Evolutionary conservation across 2,888 invertebrate genomes (phyloP).

Genomic region (Noctuana brunneofusca): DNA sequence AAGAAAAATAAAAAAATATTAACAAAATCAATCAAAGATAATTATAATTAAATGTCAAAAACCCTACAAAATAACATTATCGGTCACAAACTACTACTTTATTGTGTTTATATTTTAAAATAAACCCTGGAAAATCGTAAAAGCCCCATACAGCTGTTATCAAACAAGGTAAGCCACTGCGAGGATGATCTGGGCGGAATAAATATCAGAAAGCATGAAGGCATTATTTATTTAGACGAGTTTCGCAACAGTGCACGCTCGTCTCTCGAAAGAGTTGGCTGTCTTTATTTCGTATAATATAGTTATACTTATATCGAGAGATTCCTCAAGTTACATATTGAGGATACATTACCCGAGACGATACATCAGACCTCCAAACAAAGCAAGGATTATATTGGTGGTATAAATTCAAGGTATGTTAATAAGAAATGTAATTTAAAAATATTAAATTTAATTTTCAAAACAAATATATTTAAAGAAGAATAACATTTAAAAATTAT

Average conservation of each 20-base stretch:
- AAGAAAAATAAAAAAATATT: too few relatives aligned
- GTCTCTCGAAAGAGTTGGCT: slow-evolving; percentile 53
- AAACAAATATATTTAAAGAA: too few relatives aligned
- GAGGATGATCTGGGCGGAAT: slow-evolving; percentile 24
- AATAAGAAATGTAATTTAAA: not conserved
- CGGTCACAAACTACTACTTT: too few relatives aligned
- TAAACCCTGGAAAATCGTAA: not conserved
- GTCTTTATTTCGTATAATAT: slow-evolving; percentile 36
- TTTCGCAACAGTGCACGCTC: slow-evolving; percentile 61
- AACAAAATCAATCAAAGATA: too few relatives aligned
- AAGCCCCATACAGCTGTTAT: not conserved
- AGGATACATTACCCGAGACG: not conserved
- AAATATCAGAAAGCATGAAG: slow-evolving; percentile 32
- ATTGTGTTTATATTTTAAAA: too few relatives aligned
- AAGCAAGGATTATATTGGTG: not conserved
- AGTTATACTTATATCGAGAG: not conserved
- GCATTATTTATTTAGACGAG: slow-evolving; percentile 39
- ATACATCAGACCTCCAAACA: not conserved
- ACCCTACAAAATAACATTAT: too few relatives aligned
- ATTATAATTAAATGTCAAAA: too few relatives aligned
- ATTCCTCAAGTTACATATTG: not conserved
- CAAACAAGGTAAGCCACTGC: slow-evolving; percentile 12
- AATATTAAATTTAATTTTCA: too few relatives aligned
- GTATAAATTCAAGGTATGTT: slow-evolving; percentile 3
- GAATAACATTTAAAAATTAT: too few relatives aligned